Conservation (phyloP, 1,140 invertebrate genomes). For the Pygmarrhopalites habei region DNA sequence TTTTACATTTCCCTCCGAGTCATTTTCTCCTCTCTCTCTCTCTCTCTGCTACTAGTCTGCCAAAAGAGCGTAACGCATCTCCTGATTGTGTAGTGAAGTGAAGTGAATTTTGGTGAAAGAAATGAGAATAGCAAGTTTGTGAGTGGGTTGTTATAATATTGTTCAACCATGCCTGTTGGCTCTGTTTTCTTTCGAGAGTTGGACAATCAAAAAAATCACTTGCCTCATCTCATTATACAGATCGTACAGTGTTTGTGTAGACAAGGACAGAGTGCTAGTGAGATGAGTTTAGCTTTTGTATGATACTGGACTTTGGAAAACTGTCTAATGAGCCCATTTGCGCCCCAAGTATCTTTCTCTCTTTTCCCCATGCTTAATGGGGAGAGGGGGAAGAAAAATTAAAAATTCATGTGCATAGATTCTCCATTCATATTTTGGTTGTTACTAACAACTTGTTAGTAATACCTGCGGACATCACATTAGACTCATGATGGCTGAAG, state of each 20-base stretch:
- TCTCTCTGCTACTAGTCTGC: no score
- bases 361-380: neutral
- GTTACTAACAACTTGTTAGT: neutral
- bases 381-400: conserved; percentile 11
- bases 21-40: no score
- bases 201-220: conserved; percentile 10
- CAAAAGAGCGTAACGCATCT: no score
- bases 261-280: neutral
- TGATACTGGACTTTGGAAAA: neutral
- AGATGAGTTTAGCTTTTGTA: neutral
- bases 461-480: conserved; percentile 18
- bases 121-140: no score
- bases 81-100: no score
- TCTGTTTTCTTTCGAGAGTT: no score
- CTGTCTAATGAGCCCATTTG: conserved; percentile 29
- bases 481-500: no score
- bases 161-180: no score
- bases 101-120: no score
- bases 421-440: neutral
- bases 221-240: conserved; percentile 24
- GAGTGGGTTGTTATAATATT: no score
- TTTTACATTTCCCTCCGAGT: no score
- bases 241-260: neutral
- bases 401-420: conserved; percentile 22
- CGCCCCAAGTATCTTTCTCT: conserved; percentile 20